These are phyloP conservation scores for Xenops minutus DNA, from an alignment of 2,797 vertebrate species.

Conservation along the genomic window DNA sequence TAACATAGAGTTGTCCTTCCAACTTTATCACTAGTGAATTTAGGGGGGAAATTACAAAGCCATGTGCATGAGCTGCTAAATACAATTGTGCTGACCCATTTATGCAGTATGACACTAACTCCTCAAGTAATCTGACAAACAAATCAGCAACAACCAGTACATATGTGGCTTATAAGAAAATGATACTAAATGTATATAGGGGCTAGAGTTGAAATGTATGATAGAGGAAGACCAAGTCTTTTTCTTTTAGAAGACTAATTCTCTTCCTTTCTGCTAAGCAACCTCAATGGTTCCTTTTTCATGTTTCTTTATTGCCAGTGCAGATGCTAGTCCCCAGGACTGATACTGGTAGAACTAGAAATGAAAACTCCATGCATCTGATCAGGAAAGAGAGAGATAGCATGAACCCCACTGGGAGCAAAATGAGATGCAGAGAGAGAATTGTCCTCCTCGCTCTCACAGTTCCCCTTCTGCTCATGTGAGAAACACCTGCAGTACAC, in stretches of 20 bases:
- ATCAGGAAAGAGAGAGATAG: not conserved
- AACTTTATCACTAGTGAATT: not conserved
- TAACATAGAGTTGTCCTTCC: not conserved
- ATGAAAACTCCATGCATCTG: not conserved
- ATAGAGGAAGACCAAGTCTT: not conserved
- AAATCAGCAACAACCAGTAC: not conserved
- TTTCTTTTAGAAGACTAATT: not conserved
- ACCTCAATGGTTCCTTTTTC: not conserved
- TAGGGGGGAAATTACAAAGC: not conserved
- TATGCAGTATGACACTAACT: not conserved
- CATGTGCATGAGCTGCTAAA: not conserved
- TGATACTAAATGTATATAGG: not conserved
- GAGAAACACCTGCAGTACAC: not conserved
- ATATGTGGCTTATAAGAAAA: not conserved
- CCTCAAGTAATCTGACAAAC: not conserved
- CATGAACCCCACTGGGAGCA: not conserved
- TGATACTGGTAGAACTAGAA: not conserved
- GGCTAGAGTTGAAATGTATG: not conserved
- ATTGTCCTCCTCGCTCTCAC: not conserved
- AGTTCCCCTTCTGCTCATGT: not conserved
- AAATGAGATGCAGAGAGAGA: not conserved
- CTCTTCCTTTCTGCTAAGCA: not conserved
- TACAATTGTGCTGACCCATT: not conserved
- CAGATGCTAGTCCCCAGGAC: not conserved
- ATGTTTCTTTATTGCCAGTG: not conserved